These are phyloP conservation scores for Cecropterus lyciades DNA, from an alignment of 1,140 invertebrate genomes.

Conservation along the genomic window DNA sequence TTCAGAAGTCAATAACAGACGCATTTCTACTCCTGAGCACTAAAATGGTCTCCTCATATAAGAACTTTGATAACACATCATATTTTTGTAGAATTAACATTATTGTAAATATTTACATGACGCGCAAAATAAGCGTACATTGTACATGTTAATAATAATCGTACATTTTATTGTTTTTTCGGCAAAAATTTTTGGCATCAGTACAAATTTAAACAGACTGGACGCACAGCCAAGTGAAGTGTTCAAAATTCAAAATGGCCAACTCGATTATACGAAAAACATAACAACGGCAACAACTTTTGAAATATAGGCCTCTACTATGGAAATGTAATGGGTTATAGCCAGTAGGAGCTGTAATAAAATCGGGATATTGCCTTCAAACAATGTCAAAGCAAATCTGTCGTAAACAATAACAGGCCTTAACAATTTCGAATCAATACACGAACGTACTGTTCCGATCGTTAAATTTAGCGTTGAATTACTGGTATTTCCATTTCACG, in stretches of 20 bases:
- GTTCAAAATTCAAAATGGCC: slow-evolving; percentile 36
- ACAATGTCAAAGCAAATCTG: slow-evolving; percentile 67
- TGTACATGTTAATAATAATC: background rate
- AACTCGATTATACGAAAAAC: slow-evolving; percentile 38
- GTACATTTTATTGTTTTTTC: too few relatives aligned
- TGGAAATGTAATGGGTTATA: slow-evolving; percentile 58
- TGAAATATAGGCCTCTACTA: slow-evolving; percentile 42
- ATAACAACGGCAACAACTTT: slow-evolving; percentile 37
- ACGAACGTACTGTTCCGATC: slow-evolving; percentile 43
- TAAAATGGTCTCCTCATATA: too few relatives aligned
- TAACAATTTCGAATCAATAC: slow-evolving; percentile 64
- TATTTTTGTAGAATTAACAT: too few relatives aligned
- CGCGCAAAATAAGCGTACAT: too few relatives aligned
- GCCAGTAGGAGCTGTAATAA: slow-evolving; percentile 59
- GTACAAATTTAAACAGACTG: slow-evolving; percentile 30
- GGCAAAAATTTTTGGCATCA: slow-evolving; percentile 26
- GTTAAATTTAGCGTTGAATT: slow-evolving; percentile 64
- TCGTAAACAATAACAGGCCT: slow-evolving; percentile 60
- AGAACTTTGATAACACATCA: too few relatives aligned
- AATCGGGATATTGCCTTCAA: slow-evolving; percentile 61
- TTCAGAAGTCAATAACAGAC: too few relatives aligned
- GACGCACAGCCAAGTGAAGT: slow-evolving; percentile 30
- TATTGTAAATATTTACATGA: too few relatives aligned
- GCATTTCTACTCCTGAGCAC: too few relatives aligned
- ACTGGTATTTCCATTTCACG: slow-evolving; percentile 53